phyloP scores from a whole-genome alignment of 2,888 invertebrate genomes.

The Blastobasis adustella region DNA sequence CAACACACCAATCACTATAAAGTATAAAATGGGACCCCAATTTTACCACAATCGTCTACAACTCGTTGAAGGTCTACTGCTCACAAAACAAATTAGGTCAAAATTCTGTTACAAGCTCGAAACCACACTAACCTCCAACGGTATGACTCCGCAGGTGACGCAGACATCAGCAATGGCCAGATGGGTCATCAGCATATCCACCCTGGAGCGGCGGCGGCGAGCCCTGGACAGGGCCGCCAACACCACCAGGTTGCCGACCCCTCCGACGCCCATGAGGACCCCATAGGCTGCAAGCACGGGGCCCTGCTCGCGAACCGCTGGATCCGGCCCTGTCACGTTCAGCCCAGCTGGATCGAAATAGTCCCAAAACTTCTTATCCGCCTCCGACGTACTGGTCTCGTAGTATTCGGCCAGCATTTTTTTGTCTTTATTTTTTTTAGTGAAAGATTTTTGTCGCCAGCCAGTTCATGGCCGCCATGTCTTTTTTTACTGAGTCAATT shows the following conservation, averaged over 20 bases:
- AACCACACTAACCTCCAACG: slow-evolving; percentile 74
- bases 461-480: too few species aligned
- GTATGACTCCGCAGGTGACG: slow-evolving; percentile 87
- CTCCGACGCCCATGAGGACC: slow-evolving; percentile 77
- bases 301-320: slow-evolving; percentile 34
- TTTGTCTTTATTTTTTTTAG: not conserved
- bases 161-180: slow-evolving; percentile 86
- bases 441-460: too few species aligned
- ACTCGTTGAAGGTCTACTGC: too few species aligned
- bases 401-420: not conserved
- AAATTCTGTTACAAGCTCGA: too few species aligned
- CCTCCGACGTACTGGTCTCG: slow-evolving; percentile 23
- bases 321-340: slow-evolving; percentile 15
- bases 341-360: slow-evolving; percentile 40
- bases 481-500: too few species aligned
- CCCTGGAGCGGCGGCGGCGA: slow-evolving; percentile 79
- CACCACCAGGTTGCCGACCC: slow-evolving; percentile 82
- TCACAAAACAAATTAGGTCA: too few species aligned
- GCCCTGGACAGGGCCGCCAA: slow-evolving; percentile 78
- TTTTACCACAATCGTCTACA: too few species aligned
- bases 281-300: slow-evolving; percentile 77
- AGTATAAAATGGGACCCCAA: too few species aligned
- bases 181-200: slow-evolving; percentile 87
- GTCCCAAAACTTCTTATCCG: slow-evolving; percentile 51
- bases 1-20: too few species aligned